Evolutionary conservation across 2,888 invertebrate species (phyloP), one percentile per base, ranked within the genome.

Genomic region (Fragum fragum): DNA sequence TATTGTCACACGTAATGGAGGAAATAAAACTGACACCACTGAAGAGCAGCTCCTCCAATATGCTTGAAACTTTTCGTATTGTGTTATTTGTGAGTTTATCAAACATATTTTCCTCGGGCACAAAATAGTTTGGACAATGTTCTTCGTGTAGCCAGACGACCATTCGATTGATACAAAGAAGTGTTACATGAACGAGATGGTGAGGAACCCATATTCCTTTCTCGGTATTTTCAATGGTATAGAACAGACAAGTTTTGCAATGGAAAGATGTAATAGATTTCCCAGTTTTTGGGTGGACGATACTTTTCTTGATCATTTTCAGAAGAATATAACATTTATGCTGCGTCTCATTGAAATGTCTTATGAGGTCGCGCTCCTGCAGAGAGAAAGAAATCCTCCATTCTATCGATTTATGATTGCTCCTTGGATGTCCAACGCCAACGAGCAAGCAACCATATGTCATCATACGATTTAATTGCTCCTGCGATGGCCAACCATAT

Each of bases 381-480:
- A 57, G 57, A 26, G 57, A 57, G 26, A 57, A 57, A n/a, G 57
- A 57, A 7, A 57, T 57, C n/a, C 57, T 57, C 57, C 57, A 57
- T 23, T 57, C 57, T 57, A 57, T 57, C 6, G 57, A 57, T 26
- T 57, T 57, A 23, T 57, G 21, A 3, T 14, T 21, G 57, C 57
- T 57, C 3, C n/a, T n/a, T 21, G 57, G 57, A 23, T 57, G 57
- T n/a, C 57, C 57, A 23, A 57, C 57, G n/a, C 57, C 57, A 57
- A 57, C 57, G 1, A 23, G 57, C 3, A 57, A 57, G 23, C 57
- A 57, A 1, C 57, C 57, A 57, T 26, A 57, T 5, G 23, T 26
- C n/a, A 14, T 57, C 57, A 57, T 57, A 11, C 57, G 21, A 26
- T 14, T 9, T 57, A 57, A 26, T 23, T 57, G 57, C 14, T 57